Conservation (phyloP, 2,797 vertebrate genomes). For the Myripristis jacobus region DNA sequence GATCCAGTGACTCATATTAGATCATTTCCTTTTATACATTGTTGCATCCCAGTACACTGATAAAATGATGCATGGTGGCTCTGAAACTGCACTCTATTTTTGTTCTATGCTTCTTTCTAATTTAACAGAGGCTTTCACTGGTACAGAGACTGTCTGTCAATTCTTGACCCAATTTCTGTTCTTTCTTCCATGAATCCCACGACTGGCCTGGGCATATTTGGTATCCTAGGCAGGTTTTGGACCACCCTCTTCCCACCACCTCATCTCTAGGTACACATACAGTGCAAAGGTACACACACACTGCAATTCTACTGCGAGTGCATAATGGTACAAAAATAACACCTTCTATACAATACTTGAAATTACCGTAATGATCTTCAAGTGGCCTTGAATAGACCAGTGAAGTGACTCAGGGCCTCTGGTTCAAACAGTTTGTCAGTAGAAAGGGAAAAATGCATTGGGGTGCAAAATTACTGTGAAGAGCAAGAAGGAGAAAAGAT, state of each 20-base stretch:
- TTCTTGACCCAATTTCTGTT: conserved; percentile 1
- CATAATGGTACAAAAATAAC: background rate
- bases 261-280: background rate
- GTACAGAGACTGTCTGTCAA: conserved; percentile 4
- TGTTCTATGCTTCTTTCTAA: background rate
- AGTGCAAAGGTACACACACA: conserved; percentile 3
- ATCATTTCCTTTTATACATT: background rate
- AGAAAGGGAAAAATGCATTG: too few relatives aligned
- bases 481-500: too few relatives aligned
- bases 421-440: too few relatives aligned
- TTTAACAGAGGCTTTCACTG: background rate
- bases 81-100: background rate
- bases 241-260: background rate
- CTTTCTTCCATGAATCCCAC: background rate
- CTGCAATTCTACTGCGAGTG: background rate
- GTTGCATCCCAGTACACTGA: background rate
- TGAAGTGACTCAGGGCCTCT: too few relatives aligned
- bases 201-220: background rate
- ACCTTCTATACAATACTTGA: background rate
- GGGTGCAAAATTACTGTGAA: too few relatives aligned
- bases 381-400: background rate
- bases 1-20: background rate
- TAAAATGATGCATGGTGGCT: background rate
- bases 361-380: background rate
- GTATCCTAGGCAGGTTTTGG: background rate